Base-by-base conservation (phyloP, 2,797 vertebrate species). In the Catostomus latipinnis region DNA sequence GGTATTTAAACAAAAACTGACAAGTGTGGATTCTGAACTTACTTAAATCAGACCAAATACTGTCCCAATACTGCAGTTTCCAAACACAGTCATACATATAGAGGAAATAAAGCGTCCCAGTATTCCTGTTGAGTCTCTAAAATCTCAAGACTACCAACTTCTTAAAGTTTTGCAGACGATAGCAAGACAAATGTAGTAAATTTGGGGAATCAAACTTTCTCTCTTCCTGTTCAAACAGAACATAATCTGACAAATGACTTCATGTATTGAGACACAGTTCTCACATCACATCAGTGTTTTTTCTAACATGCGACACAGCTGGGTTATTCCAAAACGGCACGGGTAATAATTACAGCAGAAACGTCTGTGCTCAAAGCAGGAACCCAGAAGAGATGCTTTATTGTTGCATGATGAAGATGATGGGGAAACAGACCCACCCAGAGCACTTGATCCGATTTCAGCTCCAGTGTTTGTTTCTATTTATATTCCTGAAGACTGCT, bases 301-400 rank as follows among this genome's bases (percentile, higher is more conserved):
- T 2, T 0, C 4, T 57, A 12, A 66, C 22, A 34, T 11, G 48
- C 1, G 9, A 9, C 49, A 13, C 50, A 48, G 16, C 45, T 60
- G 69, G 34, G 34, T 34, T 61, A 12, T 22, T 22, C 58, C 58
- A 60, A 16, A 61, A 61, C 58, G 43, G 54, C 16, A 50, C 22
- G 11, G 46, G 6, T 16, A 34, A 68, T 63, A 58, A 58, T 68
- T 50, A 58, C 63, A 68, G 8, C 63, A 50, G 7, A 1, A 6
- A 18, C 12, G 22, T 34, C 34, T 34, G 34, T 22, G 9, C 57
- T 58, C 13, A 66, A 22, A 50, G 9, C 11, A 14, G 43, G 2
- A 56, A 5, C 74, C 56, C 74, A 48, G 50, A 76, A 61, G 73
- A 75, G 52, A 66, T 10, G 62, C 34, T 66, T n/a, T 75, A 65